Conservation (phyloP, 2,888 invertebrate genomes). For the Lycaena phlaeas region DNA sequence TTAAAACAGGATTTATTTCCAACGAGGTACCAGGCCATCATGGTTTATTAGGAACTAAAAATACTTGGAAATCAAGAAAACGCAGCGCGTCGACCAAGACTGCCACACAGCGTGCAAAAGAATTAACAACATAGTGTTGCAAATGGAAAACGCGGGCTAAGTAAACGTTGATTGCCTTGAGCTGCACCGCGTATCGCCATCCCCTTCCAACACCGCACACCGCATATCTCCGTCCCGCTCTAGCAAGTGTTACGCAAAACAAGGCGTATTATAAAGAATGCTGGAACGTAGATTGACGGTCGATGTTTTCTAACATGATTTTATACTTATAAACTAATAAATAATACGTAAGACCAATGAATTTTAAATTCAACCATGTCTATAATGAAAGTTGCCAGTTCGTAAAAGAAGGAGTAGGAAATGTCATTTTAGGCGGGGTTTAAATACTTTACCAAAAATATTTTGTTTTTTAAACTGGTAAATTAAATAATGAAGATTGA, state of each 20-base stretch:
- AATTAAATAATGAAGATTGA: too few species aligned
- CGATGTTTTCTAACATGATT: conserved; percentile 26
- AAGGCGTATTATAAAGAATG: conserved; percentile 36
- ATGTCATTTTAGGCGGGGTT: too few species aligned
- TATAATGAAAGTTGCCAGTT: too few species aligned
- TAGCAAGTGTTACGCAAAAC: conserved; percentile 28
- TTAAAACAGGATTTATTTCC: conserved; percentile 32
- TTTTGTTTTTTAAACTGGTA: too few species aligned
- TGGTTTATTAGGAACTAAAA: conserved; percentile 44
- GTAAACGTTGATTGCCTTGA: conserved; percentile 70
- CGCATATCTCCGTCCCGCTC: conserved; percentile 34
- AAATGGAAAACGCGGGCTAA: conserved; percentile 46
- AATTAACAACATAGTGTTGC: conserved; percentile 28
- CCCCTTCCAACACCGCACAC: conserved; percentile 20
- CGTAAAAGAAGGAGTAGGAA: too few species aligned
- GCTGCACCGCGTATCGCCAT: conserved; percentile 30
- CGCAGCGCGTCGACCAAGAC: background rate
- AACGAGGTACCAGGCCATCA: conserved; percentile 43
- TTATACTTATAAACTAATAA: conserved; percentile 15
- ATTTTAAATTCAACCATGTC: too few species aligned
- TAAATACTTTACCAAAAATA: too few species aligned
- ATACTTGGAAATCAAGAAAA: too few species aligned
- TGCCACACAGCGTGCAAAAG: conserved; percentile 15
- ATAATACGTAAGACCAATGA: background rate
- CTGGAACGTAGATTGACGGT: conserved; percentile 33